Base-by-base conservation (phyloP, 2,797 vertebrate species). In the Epinephelus coioides region DNA sequence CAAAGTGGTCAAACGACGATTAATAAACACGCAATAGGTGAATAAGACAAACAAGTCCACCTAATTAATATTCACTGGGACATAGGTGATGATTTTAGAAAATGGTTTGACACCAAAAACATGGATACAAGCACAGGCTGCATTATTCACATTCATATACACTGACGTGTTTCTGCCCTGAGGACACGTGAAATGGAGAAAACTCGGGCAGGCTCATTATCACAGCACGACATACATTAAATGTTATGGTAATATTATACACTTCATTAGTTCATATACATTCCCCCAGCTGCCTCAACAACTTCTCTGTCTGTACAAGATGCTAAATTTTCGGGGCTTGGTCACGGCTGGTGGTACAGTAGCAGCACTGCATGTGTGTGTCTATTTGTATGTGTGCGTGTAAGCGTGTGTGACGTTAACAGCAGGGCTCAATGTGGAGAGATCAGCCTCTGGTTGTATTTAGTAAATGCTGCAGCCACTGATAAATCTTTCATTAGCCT, bases 401-500 rank as follows among this genome's bases (percentile, higher is more conserved):
- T 85, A 85, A 87, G 90, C 65, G 86, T 89, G 91, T 92, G 87
- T 93, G 91, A 92, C 89, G 86, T 94, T 95, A 92, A 94, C 94
- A 94, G 94, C 94, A 76, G 91, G 92, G 93, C 94, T 95, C 93
- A 88, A 84, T 92, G 93, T 93, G 90, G 87, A 85, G 89, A 95
- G 94, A 94, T 95, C 94, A 95, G 95, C 95, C 95, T 92, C 95
- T 94, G 95, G 95, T 95, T 95, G 94, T 95, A 95, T 95, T 96
- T 95, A 95, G 94, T 93, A 94, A 95, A 95, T 93, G 95, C 94
- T 95, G 95, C 93, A 93, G 94, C 93, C 92, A 89, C 95, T 96
- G 96, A 96, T 96, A 96, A 95, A 96, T 96, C 95, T 96, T 96
- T 96, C 94, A 96, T 96, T 96, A 96, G 94, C 92, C 93, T 95